These are phyloP conservation scores for Furcifer pardalis DNA, from an alignment of 2,797 vertebrate species.

Conservation along the genomic window DNA sequence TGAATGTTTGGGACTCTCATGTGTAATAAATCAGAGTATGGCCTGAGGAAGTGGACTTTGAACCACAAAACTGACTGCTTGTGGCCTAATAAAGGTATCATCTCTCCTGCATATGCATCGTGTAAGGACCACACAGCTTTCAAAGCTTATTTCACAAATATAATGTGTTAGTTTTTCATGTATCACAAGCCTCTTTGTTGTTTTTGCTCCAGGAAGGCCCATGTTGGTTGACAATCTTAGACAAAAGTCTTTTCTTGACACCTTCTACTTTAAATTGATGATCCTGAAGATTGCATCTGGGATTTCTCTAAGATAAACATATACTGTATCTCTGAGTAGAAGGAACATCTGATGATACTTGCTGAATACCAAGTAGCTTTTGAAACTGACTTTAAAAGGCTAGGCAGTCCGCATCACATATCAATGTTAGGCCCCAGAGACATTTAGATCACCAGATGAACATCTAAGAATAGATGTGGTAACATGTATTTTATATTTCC, in stretches of 20 bases:
- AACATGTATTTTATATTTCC: neutral
- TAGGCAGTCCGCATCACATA: neutral
- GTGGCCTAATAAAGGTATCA: no score
- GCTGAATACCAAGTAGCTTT: neutral
- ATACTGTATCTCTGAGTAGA: neutral
- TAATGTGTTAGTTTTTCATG: no score
- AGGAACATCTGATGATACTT: neutral
- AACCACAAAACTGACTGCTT: no score
- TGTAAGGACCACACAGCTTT: no score
- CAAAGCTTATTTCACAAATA: no score
- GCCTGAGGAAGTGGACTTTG: no score
- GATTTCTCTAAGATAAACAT: neutral
- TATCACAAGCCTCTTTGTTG: no score
- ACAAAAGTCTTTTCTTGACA: neutral
- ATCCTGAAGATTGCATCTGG: neutral
- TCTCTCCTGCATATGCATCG: no score
- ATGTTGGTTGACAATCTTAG: neutral
- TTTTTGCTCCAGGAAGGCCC: neutral
- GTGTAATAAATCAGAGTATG: no score
- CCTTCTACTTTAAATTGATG: neutral
- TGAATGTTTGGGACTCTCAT: no score
- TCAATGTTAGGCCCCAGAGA: neutral
- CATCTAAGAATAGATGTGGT: neutral
- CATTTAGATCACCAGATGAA: neutral
- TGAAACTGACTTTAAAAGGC: neutral